Percentiles rank a stretch among this genome's conserved stretches.
Evolutionary conservation across 2,113 vertebrate genomes (phyloP).

Genomic region (Caretta caretta): DNA sequence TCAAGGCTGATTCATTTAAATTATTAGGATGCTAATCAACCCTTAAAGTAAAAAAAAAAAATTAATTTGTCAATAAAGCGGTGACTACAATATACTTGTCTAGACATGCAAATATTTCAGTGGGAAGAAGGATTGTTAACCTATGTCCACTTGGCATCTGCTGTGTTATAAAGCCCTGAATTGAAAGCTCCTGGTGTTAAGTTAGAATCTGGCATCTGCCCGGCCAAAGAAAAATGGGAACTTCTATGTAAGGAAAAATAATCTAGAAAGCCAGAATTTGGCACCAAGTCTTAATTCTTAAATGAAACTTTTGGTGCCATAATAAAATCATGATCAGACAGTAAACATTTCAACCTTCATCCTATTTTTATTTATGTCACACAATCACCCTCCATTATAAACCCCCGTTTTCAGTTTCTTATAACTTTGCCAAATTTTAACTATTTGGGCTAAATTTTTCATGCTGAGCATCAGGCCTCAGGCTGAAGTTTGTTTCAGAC

Average conservation of each 20-base stretch:
- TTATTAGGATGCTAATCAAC: background rate
- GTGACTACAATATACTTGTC: background rate
- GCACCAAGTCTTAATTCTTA: background rate
- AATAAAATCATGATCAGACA: background rate
- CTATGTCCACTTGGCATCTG: background rate
- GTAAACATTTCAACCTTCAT: background rate
- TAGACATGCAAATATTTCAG: background rate
- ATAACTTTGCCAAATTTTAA: background rate
- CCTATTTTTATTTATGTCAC: background rate
- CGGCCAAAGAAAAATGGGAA: background rate
- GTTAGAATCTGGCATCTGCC: background rate
- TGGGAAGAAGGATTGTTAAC: background rate
- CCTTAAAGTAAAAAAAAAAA: background rate
- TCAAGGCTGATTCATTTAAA: background rate
- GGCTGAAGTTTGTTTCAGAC: background rate
- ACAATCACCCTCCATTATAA: background rate
- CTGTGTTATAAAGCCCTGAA: background rate
- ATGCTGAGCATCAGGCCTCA: background rate
- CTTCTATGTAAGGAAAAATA: background rate
- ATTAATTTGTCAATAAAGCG: background rate
- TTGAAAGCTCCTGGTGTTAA: background rate
- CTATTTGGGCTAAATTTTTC: background rate
- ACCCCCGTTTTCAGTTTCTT: background rate
- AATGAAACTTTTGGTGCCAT: background rate
- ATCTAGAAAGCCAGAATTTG: background rate